phyloP scores from a whole-genome alignment of 2,797 vertebrate genomes.

The Amniataba percoides region DNA sequence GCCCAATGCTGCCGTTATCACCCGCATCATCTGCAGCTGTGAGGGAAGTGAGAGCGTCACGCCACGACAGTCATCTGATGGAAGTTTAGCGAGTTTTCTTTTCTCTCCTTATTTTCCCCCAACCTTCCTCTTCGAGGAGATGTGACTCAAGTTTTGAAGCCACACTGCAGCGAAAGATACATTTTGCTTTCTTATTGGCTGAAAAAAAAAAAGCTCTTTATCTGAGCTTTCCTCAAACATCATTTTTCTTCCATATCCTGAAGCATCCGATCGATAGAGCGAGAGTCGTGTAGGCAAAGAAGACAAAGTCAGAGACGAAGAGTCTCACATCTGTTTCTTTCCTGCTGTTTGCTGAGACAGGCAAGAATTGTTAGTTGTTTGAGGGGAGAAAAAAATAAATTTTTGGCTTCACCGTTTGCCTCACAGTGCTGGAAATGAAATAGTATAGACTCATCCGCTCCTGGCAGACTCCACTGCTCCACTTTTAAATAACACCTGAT shows the following conservation, averaged over 20 bases:
- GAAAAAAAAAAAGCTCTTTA: slow-evolving; percentile 17
- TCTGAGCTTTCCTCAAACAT: slow-evolving; percentile 29
- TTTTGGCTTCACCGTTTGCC: slow-evolving; percentile 14
- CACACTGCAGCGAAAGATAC: slow-evolving; percentile 12
- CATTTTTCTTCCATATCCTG: slow-evolving; percentile 35
- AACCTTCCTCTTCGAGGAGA: slow-evolving; percentile 27
- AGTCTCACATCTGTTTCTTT: slow-evolving; percentile 46
- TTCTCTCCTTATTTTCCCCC: background rate
- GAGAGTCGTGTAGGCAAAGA: slow-evolving; percentile 40
- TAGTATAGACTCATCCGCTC: background rate
- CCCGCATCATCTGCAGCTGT: slow-evolving; percentile 58
- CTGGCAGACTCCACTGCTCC: background rate
- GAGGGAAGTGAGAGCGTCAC: slow-evolving; percentile 31
- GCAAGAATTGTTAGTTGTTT: slow-evolving; percentile 11
- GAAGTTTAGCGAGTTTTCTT: slow-evolving; percentile 4
- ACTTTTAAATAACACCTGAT: background rate
- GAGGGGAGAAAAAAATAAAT: slow-evolving; percentile 46
- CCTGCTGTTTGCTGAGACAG: slow-evolving; percentile 47
- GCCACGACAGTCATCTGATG: slow-evolving; percentile 32
- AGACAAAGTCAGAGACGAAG: slow-evolving; percentile 37
- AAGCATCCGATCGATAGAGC: slow-evolving; percentile 52
- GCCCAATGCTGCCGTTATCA: slow-evolving; percentile 39
- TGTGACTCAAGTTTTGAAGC: slow-evolving; percentile 36
- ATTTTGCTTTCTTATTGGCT: slow-evolving; percentile 37
- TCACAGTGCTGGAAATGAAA: slow-evolving; percentile 7